phyloP scores from a whole-genome alignment of 2,113 vertebrate genomes.

The Sinocyclocheilus maitianheensis region DNA sequence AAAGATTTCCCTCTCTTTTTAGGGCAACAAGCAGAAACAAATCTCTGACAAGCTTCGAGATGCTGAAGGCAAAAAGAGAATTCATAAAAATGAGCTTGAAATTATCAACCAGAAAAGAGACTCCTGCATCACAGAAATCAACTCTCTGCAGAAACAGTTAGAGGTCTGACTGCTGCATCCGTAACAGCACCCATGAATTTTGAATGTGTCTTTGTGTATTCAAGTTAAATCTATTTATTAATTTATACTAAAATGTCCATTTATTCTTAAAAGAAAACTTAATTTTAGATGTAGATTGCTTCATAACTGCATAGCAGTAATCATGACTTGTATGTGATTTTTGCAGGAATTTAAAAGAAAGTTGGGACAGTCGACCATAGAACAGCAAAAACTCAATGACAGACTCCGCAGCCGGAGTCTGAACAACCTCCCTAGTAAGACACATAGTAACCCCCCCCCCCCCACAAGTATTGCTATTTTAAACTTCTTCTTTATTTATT shows the following conservation, averaged over 20 bases:
- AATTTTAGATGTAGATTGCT: neutral
- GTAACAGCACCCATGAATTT: neutral
- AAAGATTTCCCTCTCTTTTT: conserved; percentile 3
- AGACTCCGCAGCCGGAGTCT: conserved; percentile 82
- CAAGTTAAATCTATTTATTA: neutral
- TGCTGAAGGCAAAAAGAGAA: conserved; percentile 82
- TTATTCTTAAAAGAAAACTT: neutral
- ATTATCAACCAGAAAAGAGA: conserved; percentile 84
- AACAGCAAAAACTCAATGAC: conserved; percentile 87
- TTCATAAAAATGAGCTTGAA: conserved; percentile 84
- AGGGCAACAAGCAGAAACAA: conserved; percentile 93
- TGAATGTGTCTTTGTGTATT: neutral
- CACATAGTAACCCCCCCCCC: neutral
- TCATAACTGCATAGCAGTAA: neutral
- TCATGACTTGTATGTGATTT: neutral
- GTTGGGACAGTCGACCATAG: conserved; percentile 83
- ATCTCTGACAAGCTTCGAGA: conserved; percentile 88
- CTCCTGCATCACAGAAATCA: conserved; percentile 83
- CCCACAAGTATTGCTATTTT: no score
- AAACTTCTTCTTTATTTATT: no score
- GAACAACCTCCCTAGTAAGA: conserved; percentile 81
- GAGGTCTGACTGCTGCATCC: conserved; percentile 72
- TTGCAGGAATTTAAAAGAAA: conserved; percentile 91
- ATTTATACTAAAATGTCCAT: neutral
- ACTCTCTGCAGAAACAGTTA: conserved; percentile 84